Conservation (phyloP, 2,113 vertebrate genomes). For the Bufo gargarizans region DNA sequence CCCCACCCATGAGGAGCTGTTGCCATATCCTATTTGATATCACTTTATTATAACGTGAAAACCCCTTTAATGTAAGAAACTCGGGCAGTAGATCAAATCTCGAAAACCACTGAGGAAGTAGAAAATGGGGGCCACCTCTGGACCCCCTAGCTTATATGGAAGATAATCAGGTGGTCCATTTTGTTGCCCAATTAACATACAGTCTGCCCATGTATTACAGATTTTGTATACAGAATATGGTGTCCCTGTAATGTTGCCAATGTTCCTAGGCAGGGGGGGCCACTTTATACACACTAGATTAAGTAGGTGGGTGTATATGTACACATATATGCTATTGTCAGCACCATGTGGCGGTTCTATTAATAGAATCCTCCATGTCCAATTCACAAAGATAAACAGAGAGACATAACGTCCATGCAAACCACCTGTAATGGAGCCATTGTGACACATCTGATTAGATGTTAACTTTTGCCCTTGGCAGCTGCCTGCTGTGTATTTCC, state of each 20-base stretch:
- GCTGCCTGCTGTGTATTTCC: neutral
- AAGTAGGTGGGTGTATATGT: neutral
- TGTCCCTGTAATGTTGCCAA: neutral
- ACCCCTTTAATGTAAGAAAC: too few species aligned
- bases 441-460: conserved; percentile 17
- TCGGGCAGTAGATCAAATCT: too few species aligned
- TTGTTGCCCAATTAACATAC: too few species aligned
- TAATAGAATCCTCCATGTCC: neutral
- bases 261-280: neutral
- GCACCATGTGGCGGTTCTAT: neutral
- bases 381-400: neutral
- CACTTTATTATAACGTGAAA: too few species aligned
- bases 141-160: too few species aligned
- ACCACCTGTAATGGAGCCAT: neutral
- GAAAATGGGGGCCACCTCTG: too few species aligned
- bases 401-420: neutral
- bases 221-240: neutral
- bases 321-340: neutral
- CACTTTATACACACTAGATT: neutral
- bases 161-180: too few species aligned
- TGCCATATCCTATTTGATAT: too few species aligned
- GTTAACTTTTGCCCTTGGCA: conserved; percentile 22
- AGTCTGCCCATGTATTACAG: neutral
- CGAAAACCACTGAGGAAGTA: too few species aligned
- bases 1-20: too few species aligned